Base-by-base conservation (phyloP, 2,888 invertebrate species). In the Phragmatobia fuliginosa region DNA sequence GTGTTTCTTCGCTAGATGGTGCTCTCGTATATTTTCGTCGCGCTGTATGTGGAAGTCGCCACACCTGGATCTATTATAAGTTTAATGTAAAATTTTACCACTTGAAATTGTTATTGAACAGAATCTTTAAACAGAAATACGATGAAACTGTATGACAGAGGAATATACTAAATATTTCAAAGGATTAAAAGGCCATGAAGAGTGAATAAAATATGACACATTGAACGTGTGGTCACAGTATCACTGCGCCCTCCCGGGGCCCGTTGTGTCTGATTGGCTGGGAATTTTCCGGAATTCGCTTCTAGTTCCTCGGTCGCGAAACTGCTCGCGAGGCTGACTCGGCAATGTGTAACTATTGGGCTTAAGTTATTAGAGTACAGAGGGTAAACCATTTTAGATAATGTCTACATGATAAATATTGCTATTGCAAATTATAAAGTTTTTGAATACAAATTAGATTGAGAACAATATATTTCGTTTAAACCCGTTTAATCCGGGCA, bases 191-290 rank as follows among this genome's bases (percentile, higher is more conserved):
- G 60, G 28, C 33, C 18, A 21, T 45, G 28, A 14, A 18, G 33
- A 38, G 16, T 68, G 62, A 66, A 66, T 67, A 71, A 67, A 61
- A 61, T 18, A 60, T 64, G 56, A 52, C 16, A 18, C 33, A 32
- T 66, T 28, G 52, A 56, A 28, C 59, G 36, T 18, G 70, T 80
- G 83, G 87, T 75, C 84, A 80, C 83, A 79, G 72, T 80, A 83
- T 77, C 78, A 72, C 71, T 70, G 75, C 76, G 68, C 79, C 8
- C 83, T 81, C 80, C 62, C 67, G 72, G 76, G 81, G 73, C 66
- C 74, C 78, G 79, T 75, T 72, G 77, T 81, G 85, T 84, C 88
- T 90, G 89, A 89, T 90, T 90, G 88, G 82, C 82, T 81, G 84
- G 77, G 76, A 83, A 87, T 85, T 88, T 83, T 76, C 79, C 83